Evolutionary conservation across 2,888 invertebrate species (phyloP), one percentile per base, ranked within the genome.

Genomic region (Nebria brevicollis): DNA sequence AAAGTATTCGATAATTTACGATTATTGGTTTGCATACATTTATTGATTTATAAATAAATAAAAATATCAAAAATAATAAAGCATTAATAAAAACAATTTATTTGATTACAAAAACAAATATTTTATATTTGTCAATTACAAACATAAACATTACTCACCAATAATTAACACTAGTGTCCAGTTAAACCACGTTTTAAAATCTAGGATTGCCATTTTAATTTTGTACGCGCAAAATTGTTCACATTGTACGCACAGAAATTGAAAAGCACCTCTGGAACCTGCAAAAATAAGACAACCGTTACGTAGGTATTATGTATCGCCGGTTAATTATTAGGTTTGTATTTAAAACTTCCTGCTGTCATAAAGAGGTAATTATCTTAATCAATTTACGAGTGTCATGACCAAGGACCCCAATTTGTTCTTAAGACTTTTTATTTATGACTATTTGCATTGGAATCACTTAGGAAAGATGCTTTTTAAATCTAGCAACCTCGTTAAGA

Each of bases 301-400:
- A 54, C 34, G 2, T 4, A 34, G 5, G 34, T 5, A 34, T 34
- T 34, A 34, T 34, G 34, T 34, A 34, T 34, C 34, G 7, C 3
- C 1, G 54, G 4, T 13, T 11, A 13, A 13, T 13, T 13, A 54
- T 13, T 54, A 54, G 13, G 54, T 13, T 8, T 13, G 54, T 13
- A 54, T 54, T 54, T 54, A 11, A 54, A 54, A 54, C 54, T 54
- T 54, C 54, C 65, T 10, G 41, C 73, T 74, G 79, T 79, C 79
- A 79, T 41, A 66, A 42, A 20, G n/a, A n/a, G 66, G 20, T 54
- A 66, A 79, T 79, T 73, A 79, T 54, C 26, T 8, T 79, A 79
- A 79, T 79, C 74, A 79, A 79, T 79, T 79, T 79, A 79, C 72
- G 74, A 74, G 79, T 66, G 79, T 41, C 74, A 79, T 20, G 64